Evolutionary conservation across 2,888 invertebrate species (phyloP).

Genomic region (Lacanobia wlatinum): DNA sequence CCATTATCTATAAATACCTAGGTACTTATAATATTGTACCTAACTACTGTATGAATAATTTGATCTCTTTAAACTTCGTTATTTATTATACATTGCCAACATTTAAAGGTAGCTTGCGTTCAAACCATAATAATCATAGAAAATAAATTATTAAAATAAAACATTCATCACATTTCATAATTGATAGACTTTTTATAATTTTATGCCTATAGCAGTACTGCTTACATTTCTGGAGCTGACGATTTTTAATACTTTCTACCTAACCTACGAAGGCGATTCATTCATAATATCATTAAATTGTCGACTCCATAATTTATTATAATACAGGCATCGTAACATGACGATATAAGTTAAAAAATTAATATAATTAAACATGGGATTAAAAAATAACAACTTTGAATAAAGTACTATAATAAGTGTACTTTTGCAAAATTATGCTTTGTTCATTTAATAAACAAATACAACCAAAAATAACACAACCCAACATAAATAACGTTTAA

Average conservation of each 20-base stretch:
- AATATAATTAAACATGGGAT: constrained; percentile 9
- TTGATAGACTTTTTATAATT: constrained; percentile 9
- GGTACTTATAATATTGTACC: constrained; percentile 32
- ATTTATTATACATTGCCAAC: constrained; percentile 5
- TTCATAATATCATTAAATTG: constrained; percentile 55
- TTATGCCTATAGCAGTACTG: not conserved
- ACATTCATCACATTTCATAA: constrained; percentile 5
- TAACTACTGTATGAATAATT: constrained; percentile 9
- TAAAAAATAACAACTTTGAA: constrained; percentile 13
- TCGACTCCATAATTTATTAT: constrained; percentile 22
- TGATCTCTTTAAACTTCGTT: constrained; percentile 10
- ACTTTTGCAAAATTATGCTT: constrained; percentile 39
- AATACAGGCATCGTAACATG: constrained; percentile 22
- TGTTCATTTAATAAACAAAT: constrained; percentile 13
- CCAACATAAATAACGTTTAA: constrained; percentile 25
- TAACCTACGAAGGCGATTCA: constrained; percentile 63
- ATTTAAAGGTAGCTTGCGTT: constrained; percentile 10
- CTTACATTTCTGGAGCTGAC: not conserved
- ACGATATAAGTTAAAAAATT: not conserved
- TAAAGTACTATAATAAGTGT: constrained; percentile 14
- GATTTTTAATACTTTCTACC: constrained; percentile 43
- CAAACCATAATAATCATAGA: constrained; percentile 6
- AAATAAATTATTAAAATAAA: constrained; percentile 22
- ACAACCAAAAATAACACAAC: constrained; percentile 55
- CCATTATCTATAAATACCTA: constrained; percentile 9